Conservation (phyloP, 1,140 invertebrate species). For the Pogonomyrmex barbatus region DNA sequence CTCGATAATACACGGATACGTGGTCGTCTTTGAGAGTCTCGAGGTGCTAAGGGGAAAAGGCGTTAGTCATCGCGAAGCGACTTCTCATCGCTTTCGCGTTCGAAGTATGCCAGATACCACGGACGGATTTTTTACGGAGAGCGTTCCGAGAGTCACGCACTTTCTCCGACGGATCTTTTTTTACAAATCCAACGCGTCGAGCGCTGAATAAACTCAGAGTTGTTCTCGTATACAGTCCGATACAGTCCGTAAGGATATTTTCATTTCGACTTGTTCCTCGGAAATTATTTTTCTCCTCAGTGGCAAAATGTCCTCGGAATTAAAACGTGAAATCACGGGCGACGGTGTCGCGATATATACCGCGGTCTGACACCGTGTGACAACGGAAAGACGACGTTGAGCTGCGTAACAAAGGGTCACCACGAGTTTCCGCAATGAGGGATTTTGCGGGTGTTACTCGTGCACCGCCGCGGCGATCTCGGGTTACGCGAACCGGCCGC, state of each 20-base stretch:
- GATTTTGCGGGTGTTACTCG: constrained; percentile 34
- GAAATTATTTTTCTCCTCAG: not conserved
- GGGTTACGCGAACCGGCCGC: constrained; percentile 63
- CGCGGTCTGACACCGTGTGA: constrained; percentile 34
- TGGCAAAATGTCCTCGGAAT: not conserved
- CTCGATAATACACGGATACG: constrained; percentile 58
- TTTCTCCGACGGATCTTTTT: constrained; percentile 2
- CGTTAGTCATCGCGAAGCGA: not conserved
- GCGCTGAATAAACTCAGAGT: not conserved
- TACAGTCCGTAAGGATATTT: not conserved
- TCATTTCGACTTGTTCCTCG: not conserved
- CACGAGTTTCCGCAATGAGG: constrained; percentile 7
- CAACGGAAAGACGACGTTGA: not conserved
- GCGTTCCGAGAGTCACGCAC: not conserved
- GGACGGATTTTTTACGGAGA: constrained; percentile 29
- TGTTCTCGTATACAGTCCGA: not conserved
- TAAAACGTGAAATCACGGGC: not conserved
- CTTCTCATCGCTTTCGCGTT: constrained; percentile 15
- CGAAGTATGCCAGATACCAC: constrained; percentile 18
- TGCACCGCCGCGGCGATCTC: constrained; percentile 46
- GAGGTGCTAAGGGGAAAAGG: constrained; percentile 18
- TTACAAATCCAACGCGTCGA: not conserved
- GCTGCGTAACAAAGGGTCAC: constrained; percentile 10
- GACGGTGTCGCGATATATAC: constrained; percentile 9
- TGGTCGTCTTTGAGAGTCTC: constrained; percentile 14